A percentile compares a stretch with the other conserved stretches of the same genome.
These are phyloP conservation scores for Phalacrocorax brasilianus DNA, from an alignment of 2,113 vertebrate species.

Conservation along the genomic window DNA sequence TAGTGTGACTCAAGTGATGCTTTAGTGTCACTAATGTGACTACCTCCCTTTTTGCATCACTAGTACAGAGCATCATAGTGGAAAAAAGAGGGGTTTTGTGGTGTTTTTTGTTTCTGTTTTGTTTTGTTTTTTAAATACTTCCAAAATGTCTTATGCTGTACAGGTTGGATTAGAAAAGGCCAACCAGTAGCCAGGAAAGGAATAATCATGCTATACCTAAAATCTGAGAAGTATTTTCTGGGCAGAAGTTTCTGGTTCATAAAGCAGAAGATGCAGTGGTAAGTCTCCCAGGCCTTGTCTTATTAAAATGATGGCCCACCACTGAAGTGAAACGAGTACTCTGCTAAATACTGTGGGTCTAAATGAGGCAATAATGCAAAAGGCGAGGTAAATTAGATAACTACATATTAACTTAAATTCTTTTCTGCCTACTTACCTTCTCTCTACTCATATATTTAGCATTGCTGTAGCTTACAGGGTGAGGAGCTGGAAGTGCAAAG, in stretches of 20 bases:
- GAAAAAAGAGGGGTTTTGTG: not conserved
- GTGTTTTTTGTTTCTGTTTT: accelerated
- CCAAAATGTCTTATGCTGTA: not conserved
- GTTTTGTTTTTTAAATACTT: not conserved
- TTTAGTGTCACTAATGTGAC: not conserved
- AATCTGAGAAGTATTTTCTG: not conserved
- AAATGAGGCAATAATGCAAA: conserved; percentile 63
- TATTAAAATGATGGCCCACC: conserved; percentile 30
- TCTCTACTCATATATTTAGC: not conserved
- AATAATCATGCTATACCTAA: not conserved
- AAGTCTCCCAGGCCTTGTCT: not conserved
- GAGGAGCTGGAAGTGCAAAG: not conserved
- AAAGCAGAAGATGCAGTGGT: conserved; percentile 11
- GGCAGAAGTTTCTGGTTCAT: conserved; percentile 34
- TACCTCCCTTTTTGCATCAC: not conserved
- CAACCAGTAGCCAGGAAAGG: not conserved
- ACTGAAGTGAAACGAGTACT: conserved; percentile 26
- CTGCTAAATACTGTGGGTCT: not conserved
- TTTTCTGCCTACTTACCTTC: conserved; percentile 57
- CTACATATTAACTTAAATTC: conserved; percentile 47
- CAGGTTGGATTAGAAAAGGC: not conserved
- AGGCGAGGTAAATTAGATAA: conserved; percentile 42
- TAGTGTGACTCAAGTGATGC: not conserved
- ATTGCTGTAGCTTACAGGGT: not conserved
- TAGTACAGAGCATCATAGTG: not conserved